These are phyloP conservation scores for Pristiophorus japonicus DNA, from an alignment of 2,113 vertebrate genomes.

Conservation along the genomic window DNA sequence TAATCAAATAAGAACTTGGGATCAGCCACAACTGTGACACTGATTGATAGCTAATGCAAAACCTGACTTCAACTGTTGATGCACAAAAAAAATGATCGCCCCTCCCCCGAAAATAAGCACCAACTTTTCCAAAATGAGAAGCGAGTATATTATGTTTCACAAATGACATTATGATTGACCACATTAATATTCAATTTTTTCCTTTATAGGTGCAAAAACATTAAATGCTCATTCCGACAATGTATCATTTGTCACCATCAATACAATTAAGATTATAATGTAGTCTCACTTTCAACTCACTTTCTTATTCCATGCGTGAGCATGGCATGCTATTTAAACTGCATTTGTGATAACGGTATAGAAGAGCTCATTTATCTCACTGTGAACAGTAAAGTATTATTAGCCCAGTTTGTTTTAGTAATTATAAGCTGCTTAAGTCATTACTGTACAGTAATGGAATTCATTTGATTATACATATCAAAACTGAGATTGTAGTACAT, in stretches of 20 bases:
- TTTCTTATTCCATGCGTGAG: slow-evolving; percentile 36
- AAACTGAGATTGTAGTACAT: slow-evolving; percentile 32
- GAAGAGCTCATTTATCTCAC: slow-evolving; percentile 37
- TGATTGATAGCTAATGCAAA: slow-evolving; percentile 17
- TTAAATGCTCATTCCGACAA: slow-evolving; percentile 35
- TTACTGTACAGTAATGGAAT: slow-evolving; percentile 38
- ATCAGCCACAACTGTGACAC: slow-evolving; percentile 21
- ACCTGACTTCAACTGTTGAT: slow-evolving; percentile 20
- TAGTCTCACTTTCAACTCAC: slow-evolving; percentile 32
- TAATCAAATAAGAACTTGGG: slow-evolving; percentile 31
- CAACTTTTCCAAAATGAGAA: slow-evolving; percentile 27
- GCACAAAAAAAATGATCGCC: neutral
- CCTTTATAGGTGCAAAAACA: slow-evolving; percentile 37
- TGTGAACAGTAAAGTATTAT: slow-evolving; percentile 38
- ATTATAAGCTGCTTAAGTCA: slow-evolving; percentile 38
- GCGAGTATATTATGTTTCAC: slow-evolving; percentile 25
- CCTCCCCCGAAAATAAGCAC: slow-evolving; percentile 1
- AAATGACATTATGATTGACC: slow-evolving; percentile 38
- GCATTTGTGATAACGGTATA: slow-evolving; percentile 38
- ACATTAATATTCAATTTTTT: slow-evolving; percentile 38
- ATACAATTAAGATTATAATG: slow-evolving; percentile 37
- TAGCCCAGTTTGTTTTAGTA: slow-evolving; percentile 38
- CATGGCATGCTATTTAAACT: slow-evolving; percentile 37
- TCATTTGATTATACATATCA: slow-evolving; percentile 38
- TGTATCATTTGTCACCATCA: slow-evolving; percentile 38